These are phyloP conservation scores for Mobula birostris DNA, from an alignment of 2,113 vertebrate genomes.

Conservation along the genomic window DNA sequence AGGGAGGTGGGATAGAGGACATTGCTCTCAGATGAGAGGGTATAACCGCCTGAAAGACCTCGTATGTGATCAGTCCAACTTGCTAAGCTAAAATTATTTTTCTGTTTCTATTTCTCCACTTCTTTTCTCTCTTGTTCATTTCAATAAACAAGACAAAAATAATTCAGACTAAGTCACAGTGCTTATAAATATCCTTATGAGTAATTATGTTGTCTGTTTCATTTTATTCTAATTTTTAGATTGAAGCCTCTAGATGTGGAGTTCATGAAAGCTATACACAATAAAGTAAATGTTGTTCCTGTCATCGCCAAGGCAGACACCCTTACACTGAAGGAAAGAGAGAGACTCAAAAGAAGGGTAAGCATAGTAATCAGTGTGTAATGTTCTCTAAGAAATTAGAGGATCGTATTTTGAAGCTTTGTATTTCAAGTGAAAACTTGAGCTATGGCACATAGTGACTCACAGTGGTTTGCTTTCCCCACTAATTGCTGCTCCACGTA, in stretches of 20 bases:
- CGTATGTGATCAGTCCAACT: no score
- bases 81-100: background rate
- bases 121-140: background rate
- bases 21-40: no score
- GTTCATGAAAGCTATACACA: constrained; percentile 77
- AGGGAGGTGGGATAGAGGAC: no score
- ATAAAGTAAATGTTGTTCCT: constrained; percentile 71
- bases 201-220: background rate
- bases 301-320: constrained; percentile 73
- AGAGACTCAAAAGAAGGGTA: constrained; percentile 90
- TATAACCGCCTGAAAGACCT: no score
- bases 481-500: background rate
- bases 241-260: constrained; percentile 70
- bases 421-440: background rate
- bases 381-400: background rate
- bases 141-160: background rate
- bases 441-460: no score
- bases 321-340: constrained; percentile 78
- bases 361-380: constrained; percentile 41
- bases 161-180: background rate
- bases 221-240: constrained; percentile 44
- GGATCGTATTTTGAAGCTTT: background rate
- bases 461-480: background rate
- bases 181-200: background rate
- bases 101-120: background rate